Evolutionary conservation across 2,797 vertebrate species (phyloP).

Genomic region (Sorex maritimensis): DNA sequence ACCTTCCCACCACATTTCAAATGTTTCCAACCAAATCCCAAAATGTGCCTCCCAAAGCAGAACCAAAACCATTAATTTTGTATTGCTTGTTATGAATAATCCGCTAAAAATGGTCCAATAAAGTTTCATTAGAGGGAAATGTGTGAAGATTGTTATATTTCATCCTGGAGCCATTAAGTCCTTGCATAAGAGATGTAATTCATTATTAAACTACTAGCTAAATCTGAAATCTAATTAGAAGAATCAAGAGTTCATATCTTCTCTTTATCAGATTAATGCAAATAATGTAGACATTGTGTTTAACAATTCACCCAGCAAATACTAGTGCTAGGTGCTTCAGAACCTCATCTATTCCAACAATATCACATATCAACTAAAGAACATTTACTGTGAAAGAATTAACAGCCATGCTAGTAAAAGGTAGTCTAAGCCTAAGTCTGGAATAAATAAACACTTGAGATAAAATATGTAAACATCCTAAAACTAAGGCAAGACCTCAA

Average conservation of each 20-base stretch:
- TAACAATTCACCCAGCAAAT: neutral
- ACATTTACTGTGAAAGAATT: slow-evolving; percentile 14
- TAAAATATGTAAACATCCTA: slow-evolving; percentile 4
- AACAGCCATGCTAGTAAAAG: neutral
- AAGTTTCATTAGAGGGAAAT: too few species aligned
- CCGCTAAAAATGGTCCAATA: too few species aligned
- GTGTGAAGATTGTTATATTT: too few species aligned
- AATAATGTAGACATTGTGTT: neutral
- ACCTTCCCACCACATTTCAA: too few species aligned
- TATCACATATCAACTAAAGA: neutral
- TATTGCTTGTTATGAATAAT: too few species aligned
- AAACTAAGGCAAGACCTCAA: slow-evolving; percentile 7
- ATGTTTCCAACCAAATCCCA: too few species aligned
- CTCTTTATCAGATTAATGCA: slow-evolving; percentile 21
- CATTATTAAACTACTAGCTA: slow-evolving; percentile 46
- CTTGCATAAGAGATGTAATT: neutral
- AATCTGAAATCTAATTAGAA: slow-evolving; percentile 57
- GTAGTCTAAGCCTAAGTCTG: neutral
- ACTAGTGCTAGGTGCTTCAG: neutral
- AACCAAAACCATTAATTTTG: too few species aligned
- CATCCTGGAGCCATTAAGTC: too few species aligned
- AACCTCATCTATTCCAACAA: slow-evolving; percentile 23
- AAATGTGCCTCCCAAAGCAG: too few species aligned
- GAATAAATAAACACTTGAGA: neutral
- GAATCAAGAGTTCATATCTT: slow-evolving; percentile 26